Evolutionary conservation across 1,140 invertebrate genomes (phyloP).

Genomic region (Magallana gigas): DNA sequence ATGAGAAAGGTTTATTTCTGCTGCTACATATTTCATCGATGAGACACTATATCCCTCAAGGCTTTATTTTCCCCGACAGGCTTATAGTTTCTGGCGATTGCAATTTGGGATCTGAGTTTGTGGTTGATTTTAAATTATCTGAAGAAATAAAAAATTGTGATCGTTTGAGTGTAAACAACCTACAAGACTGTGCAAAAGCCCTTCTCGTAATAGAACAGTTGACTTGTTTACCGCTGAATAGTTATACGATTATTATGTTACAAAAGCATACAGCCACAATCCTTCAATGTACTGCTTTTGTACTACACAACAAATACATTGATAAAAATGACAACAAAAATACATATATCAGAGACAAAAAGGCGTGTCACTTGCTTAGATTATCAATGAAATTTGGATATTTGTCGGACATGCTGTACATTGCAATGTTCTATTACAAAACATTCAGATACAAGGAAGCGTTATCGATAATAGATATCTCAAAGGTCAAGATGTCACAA

Average conservation of each 20-base stretch:
- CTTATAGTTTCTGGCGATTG: neutral
- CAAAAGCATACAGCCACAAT: neutral
- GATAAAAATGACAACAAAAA: neutral
- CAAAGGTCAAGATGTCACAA: neutral
- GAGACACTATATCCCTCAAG: neutral
- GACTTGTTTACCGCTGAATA: neutral
- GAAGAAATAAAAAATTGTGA: neutral
- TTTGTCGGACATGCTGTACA: neutral
- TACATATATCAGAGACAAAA: neutral
- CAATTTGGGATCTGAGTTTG: neutral
- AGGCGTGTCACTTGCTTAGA: neutral
- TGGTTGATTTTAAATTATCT: neutral
- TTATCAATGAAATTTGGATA: neutral
- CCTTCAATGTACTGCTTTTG: neutral
- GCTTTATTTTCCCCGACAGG: neutral
- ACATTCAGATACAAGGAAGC: conserved; percentile 4
- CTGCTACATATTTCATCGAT: neutral
- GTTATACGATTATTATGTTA: neutral
- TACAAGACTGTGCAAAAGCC: neutral
- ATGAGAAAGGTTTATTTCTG: neutral
- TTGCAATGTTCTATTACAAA: neutral
- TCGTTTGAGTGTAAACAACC: neutral
- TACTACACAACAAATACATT: neutral
- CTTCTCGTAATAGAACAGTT: neutral
- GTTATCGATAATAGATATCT: neutral